Conservation (phyloP, 2,888 invertebrate genomes). For the Oeneis ivallda region DNA sequence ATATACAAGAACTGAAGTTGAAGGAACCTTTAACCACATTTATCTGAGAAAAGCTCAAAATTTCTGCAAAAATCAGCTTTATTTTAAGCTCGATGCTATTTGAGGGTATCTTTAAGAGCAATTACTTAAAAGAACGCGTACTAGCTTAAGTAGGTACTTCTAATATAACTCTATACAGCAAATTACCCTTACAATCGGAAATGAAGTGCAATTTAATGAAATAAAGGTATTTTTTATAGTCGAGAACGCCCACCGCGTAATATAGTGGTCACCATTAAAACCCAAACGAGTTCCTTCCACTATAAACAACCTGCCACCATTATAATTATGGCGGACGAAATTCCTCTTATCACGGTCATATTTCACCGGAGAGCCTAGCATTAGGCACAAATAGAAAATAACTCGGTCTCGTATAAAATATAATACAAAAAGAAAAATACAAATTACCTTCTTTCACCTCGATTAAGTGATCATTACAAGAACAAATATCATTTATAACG, state of each 20-base stretch:
- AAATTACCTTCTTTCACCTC: conserved; percentile 68
- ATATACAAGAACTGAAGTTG: too few relatives aligned
- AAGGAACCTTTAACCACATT: too few relatives aligned
- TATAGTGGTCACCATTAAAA: conserved; percentile 78
- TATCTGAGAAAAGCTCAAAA: not conserved
- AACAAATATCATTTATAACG: conserved; percentile 66
- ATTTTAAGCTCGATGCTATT: not conserved
- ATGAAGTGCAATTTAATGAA: conserved; percentile 41
- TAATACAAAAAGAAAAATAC: conserved; percentile 44
- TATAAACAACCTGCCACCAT: conserved; percentile 71
- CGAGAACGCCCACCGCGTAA: conserved; percentile 65
- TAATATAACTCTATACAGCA: conserved; percentile 14
- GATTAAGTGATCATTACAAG: conserved; percentile 72
- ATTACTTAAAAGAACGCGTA: conserved; percentile 5
- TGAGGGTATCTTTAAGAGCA: conserved; percentile 11
- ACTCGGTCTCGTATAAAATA: conserved; percentile 44
- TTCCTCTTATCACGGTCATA: conserved; percentile 76
- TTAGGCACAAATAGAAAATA: conserved; percentile 62
- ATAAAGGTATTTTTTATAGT: conserved; percentile 44
- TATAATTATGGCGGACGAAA: conserved; percentile 75
- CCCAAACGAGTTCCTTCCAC: conserved; percentile 67
- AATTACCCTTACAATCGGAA: conserved; percentile 33
- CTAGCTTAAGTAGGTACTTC: conserved; percentile 8
- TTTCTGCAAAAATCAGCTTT: conserved; percentile 2
- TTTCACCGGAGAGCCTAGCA: conserved; percentile 69